Conservation (phyloP, 64 coral and sea anemone genomes). For the Porites australiensis region DNA sequence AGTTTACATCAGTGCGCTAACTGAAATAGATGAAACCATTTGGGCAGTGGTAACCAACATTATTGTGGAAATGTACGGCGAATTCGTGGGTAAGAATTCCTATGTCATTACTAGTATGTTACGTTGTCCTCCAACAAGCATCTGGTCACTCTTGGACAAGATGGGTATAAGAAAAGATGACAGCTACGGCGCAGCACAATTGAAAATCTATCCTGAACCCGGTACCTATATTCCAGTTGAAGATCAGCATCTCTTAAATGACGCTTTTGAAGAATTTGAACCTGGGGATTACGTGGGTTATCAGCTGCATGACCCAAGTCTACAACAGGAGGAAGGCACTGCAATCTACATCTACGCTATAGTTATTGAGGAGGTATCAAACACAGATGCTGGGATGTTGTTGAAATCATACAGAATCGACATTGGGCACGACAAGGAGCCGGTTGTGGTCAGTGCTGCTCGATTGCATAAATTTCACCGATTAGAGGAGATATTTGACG, state of each 20-base stretch:
- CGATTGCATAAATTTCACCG: conserved; percentile 81
- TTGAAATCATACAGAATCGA: conserved; percentile 73
- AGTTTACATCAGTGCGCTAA: conserved; percentile 48
- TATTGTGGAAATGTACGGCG: conserved; percentile 42
- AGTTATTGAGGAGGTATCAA: conserved; percentile 56
- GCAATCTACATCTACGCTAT: conserved; percentile 83
- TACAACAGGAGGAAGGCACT: conserved; percentile 46
- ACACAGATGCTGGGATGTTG: neutral
- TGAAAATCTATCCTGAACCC: conserved; percentile 35
- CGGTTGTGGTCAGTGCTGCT: conserved; percentile 50
- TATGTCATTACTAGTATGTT: conserved; percentile 57
- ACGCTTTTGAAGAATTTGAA: conserved; percentile 68
- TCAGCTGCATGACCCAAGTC: conserved; percentile 82
- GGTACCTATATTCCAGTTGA: conserved; percentile 72
- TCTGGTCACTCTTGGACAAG: conserved; percentile 46
- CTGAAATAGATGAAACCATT: neutral
- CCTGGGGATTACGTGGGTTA: conserved; percentile 78
- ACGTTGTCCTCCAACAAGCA: neutral
- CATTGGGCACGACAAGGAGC: conserved; percentile 65
- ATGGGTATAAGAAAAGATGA: conserved; percentile 52
- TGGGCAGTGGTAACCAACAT: conserved; percentile 31
- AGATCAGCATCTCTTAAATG: conserved; percentile 70
- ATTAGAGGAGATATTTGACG: neutral
- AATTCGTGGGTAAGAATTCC: conserved; percentile 22
- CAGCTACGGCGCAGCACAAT: neutral